phyloP scores from a whole-genome alignment of 1,140 invertebrate genomes.

The Heliconius congener region DNA sequence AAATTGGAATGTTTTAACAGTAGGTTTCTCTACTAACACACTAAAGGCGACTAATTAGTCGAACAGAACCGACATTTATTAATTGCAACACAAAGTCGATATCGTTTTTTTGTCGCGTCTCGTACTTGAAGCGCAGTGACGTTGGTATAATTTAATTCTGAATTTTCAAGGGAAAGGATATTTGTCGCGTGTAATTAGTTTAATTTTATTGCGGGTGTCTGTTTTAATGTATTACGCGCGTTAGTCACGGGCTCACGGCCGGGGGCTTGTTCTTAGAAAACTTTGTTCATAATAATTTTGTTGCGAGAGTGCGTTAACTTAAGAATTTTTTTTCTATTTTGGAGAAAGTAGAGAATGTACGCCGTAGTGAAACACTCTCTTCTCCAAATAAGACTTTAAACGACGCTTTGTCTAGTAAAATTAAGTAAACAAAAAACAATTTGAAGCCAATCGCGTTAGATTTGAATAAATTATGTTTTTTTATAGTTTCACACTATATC shows the following conservation, averaged over 20 bases:
- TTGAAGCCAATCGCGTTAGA: too few species aligned
- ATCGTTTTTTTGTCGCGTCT: constrained; percentile 58
- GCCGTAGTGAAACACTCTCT: too few species aligned
- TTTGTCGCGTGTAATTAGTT: constrained; percentile 51
- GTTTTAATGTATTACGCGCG: constrained; percentile 28
- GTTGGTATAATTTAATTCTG: constrained; percentile 58
- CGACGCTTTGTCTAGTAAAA: too few species aligned
- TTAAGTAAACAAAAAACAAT: too few species aligned
- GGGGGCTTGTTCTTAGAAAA: neutral
- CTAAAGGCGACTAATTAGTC: constrained; percentile 64
- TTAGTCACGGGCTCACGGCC: neutral
- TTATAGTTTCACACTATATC: too few species aligned
- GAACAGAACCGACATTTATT: constrained; percentile 68
- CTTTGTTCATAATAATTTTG: neutral
- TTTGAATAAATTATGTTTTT: too few species aligned
- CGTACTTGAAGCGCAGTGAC: constrained; percentile 43
- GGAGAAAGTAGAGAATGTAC: too few species aligned
- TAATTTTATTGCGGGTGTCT: constrained; percentile 37
- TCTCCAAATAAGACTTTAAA: too few species aligned
- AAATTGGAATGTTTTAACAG: neutral
- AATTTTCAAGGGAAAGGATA: constrained; percentile 51
- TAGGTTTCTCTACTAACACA: neutral
- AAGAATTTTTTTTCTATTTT: neutral
- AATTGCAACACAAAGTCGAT: constrained; percentile 66
- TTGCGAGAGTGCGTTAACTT: neutral